Base-by-base conservation (phyloP, 2,888 invertebrate genomes). In the Dolomedes plantarius region DNA sequence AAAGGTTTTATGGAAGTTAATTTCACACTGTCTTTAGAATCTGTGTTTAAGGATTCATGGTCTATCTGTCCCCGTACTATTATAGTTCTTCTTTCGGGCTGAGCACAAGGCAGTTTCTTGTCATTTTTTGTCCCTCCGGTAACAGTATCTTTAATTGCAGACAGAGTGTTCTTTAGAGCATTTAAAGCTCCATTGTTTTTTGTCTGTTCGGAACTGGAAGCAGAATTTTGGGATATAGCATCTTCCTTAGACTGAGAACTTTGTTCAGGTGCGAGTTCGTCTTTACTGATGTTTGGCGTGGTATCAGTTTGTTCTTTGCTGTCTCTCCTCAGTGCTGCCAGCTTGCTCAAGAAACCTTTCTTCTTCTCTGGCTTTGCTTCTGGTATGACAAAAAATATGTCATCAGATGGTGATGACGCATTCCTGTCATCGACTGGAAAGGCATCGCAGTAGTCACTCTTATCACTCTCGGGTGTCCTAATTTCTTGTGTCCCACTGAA, bases 281-380 rank as follows among this genome's bases (percentile, higher is more conserved):
- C 56, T 6, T 16, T 50, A 16, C 23, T 56, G 41, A 39, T 29
- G 1, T 39, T 39, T 13, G 82, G 36, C 3, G 0, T 28, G 0
- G 7, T 11, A 1, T n/a, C 50, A 19, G 36, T 50, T 6, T 13
- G 5, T 0, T 68, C 69, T 19, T 39, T 72, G 16, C 89, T 71
- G 3, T 78, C 72, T 81, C 72, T 83, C 23, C 74, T 87, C 31
- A 87, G 46, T n/a, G 76, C 72, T 1, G 85, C 82, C 5, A 87
- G 64, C 16, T 82, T 87, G 13, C 78, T 87, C 11, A 86, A 79
- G 16, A 87, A 62, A 16, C 75, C 71, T 3, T 65, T 79, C 28
- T 50, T 80, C 1, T 62, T 50, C 0, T 41, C n/a, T 16, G 75
- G 41, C 0, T 39, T 46, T 6, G 79, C 65, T 9, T 64, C 62